phyloP scores from a whole-genome alignment of 2,888 invertebrate genomes.

The Amphimallon solstitiale region DNA sequence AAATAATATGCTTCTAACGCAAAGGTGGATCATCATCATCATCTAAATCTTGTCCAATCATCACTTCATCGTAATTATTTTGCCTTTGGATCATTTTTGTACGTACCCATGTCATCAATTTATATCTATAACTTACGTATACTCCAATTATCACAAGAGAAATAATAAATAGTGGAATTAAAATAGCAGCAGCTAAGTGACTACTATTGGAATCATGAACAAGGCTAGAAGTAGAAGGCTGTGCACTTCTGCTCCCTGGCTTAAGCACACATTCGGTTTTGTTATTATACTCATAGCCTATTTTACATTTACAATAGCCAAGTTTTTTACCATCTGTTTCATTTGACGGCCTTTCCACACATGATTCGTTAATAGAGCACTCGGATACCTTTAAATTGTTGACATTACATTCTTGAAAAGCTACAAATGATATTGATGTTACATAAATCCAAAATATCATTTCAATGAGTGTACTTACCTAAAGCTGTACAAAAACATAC shows the following conservation, averaged over 20 bases:
- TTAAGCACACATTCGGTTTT: conserved; percentile 45
- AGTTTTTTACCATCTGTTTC: conserved; percentile 29
- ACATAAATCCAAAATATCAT: conserved; percentile 1
- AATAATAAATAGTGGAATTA: conserved; percentile 58
- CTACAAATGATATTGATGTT: conserved; percentile 42
- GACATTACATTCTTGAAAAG: conserved; percentile 45
- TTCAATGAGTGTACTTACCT: conserved; percentile 3
- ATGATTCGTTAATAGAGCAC: conserved; percentile 54
- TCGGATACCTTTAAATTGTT: conserved; percentile 31
- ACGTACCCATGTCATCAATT: conserved; percentile 56
- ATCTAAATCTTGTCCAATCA: conserved; percentile 61
- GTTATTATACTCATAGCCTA: conserved; percentile 50
- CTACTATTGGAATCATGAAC: conserved; percentile 52
- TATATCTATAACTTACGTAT: conserved; percentile 57
- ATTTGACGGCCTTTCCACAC: conserved; percentile 43
- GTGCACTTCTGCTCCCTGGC: conserved; percentile 34
- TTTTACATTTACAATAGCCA: conserved; percentile 49
- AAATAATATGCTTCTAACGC: conserved; percentile 30
- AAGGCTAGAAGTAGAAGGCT: conserved; percentile 52
- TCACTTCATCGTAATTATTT: conserved; percentile 61
- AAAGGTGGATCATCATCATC: conserved; percentile 59
- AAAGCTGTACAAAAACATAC: conserved; percentile 1
- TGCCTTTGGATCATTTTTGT: conserved; percentile 58
- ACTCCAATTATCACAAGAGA: conserved; percentile 59
- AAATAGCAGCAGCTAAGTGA: conserved; percentile 56